A percentile compares a stretch with the other conserved stretches of the same genome.
These are phyloP conservation scores for Tenrec ecaudatus DNA, from an alignment of 2,113 vertebrate species.

Conservation along the genomic window DNA sequence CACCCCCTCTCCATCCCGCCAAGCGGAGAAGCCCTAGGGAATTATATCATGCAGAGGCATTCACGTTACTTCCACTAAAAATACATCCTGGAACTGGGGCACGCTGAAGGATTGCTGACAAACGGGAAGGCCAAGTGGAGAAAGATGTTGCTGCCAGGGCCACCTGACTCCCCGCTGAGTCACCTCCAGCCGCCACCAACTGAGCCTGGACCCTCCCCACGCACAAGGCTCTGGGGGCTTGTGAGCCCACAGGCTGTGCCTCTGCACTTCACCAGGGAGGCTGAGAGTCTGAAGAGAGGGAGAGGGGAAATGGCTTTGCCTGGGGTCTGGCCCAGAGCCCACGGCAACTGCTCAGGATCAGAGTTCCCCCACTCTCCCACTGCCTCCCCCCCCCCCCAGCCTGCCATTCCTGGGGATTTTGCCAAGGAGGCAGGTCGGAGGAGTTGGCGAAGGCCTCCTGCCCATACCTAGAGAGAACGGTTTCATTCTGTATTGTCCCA, in stretches of 20 bases:
- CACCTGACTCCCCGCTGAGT: constrained; percentile 9
- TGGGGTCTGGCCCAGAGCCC: not conserved
- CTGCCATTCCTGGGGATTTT: not conserved
- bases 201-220: not conserved
- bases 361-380: too few species aligned
- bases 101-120: constrained; percentile 70
- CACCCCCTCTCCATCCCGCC: too few species aligned
- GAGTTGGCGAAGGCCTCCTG: not conserved
- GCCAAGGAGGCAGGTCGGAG: not conserved
- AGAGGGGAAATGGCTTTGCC: not conserved
- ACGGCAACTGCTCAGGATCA: accelerated
- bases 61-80: constrained; percentile 72
- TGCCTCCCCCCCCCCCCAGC: too few species aligned
- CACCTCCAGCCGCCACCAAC: not conserved
- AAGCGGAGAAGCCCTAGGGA: not conserved
- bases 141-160: not conserved
- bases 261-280: not conserved
- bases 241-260: not conserved
- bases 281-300: not conserved
- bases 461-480: not conserved
- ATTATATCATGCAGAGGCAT: constrained; percentile 46
- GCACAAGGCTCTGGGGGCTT: not conserved
- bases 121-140: not conserved
- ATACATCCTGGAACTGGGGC: constrained; percentile 75
- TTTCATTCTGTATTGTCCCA: not conserved